Conservation (phyloP, 2,113 vertebrate species). For the Piprites chloris region DNA sequence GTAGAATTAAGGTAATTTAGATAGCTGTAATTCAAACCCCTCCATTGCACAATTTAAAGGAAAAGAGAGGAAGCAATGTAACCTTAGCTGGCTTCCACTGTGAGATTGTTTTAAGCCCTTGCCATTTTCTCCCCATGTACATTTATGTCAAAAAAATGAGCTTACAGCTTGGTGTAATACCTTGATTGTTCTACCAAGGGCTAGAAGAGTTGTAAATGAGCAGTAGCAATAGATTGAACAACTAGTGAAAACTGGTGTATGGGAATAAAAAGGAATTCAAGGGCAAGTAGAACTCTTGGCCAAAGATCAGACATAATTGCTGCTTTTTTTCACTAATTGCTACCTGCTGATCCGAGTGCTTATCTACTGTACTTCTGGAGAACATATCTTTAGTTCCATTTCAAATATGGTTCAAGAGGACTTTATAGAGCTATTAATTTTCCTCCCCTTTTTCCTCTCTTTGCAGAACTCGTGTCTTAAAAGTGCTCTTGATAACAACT, state of each 20-base stretch:
- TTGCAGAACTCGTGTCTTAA: background rate
- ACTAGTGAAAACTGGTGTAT: background rate
- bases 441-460: background rate
- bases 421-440: background rate
- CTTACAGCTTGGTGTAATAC: background rate
- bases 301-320: background rate
- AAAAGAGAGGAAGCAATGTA: background rate
- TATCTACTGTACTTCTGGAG: background rate
- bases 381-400: background rate
- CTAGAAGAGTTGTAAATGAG: background rate
- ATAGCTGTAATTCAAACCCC: background rate
- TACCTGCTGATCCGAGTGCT: background rate
- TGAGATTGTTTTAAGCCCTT: background rate
- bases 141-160: background rate
- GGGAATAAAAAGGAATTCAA: background rate
- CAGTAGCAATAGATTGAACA: background rate
- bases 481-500: background rate
- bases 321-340: background rate
- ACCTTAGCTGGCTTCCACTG: background rate
- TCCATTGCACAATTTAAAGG: background rate
- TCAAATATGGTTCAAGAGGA: background rate
- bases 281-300: background rate
- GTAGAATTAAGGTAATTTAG: background rate
- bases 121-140: background rate
- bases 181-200: background rate